phyloP scores from a whole-genome alignment of 2,888 invertebrate species.

The Melipona beecheii region DNA sequence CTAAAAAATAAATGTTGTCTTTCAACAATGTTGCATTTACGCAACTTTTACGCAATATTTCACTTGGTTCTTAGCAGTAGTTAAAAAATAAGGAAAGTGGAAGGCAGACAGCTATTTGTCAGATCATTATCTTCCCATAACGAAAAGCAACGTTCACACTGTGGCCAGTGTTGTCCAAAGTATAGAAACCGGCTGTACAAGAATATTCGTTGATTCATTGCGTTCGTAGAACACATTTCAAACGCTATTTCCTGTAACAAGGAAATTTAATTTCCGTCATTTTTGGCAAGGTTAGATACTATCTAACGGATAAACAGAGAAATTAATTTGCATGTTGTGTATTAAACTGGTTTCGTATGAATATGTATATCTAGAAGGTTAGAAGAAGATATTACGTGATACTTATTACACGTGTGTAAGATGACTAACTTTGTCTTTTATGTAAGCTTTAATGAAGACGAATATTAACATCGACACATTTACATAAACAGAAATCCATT shows the following conservation, averaged over 20 bases:
- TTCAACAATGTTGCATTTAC: not conserved
- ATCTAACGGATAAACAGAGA: not conserved
- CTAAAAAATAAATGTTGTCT: not conserved
- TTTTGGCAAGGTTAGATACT: not conserved
- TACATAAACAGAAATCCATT: too few relatives aligned
- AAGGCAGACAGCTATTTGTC: not conserved
- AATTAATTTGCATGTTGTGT: not conserved
- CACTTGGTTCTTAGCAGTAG: not conserved
- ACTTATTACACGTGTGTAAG: too few relatives aligned
- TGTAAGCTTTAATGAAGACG: too few relatives aligned
- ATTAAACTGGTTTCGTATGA: not conserved
- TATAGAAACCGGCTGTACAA: not conserved
- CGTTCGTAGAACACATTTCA: not conserved
- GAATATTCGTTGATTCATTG: not conserved
- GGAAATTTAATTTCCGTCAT: not conserved
- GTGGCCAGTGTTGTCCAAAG: not conserved
- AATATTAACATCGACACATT: too few relatives aligned
- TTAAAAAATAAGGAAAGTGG: not conserved
- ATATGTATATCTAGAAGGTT: too few relatives aligned
- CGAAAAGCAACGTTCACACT: not conserved
- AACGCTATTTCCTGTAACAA: conserved; percentile 29
- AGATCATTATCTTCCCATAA: not conserved
- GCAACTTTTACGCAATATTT: not conserved
- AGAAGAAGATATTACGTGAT: not conserved
- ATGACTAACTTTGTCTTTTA: too few relatives aligned